These are phyloP conservation scores for Arenicola marina DNA, from an alignment of 2,888 invertebrate genomes.

Conservation along the genomic window DNA sequence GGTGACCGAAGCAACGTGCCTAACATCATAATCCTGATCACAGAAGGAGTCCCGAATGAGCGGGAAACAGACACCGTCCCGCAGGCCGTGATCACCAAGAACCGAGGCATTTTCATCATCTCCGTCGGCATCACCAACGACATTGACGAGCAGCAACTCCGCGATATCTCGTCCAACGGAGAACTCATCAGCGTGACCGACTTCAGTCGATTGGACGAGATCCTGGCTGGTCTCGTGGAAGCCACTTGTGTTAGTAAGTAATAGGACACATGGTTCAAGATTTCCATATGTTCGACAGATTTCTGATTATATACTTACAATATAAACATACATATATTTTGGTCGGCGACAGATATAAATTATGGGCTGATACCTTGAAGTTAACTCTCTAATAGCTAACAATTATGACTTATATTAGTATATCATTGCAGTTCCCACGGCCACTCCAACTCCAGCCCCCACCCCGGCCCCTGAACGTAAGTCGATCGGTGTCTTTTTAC, in stretches of 20 bases:
- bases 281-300: no score
- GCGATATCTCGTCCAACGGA: background rate
- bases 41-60: constrained; percentile 1
- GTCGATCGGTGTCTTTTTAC: no score
- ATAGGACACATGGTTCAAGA: no score
- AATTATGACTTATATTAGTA: no score
- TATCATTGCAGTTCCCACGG: no score
- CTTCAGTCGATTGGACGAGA: background rate
- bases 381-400: no score
- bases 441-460: no score
- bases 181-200: background rate
- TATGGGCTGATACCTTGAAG: no score
- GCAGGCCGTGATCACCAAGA: background rate
- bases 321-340: no score
- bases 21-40: constrained; percentile 5
- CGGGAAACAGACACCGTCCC: background rate
- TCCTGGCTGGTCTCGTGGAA: background rate
- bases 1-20: background rate
- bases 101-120: background rate
- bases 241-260: background rate
- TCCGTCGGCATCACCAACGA: constrained; percentile 6
- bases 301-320: no score
- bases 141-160: background rate
- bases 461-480: no score
- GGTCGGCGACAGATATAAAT: no score